Conservation (phyloP, 2,888 invertebrate genomes). For the Dendrolimus houi region DNA sequence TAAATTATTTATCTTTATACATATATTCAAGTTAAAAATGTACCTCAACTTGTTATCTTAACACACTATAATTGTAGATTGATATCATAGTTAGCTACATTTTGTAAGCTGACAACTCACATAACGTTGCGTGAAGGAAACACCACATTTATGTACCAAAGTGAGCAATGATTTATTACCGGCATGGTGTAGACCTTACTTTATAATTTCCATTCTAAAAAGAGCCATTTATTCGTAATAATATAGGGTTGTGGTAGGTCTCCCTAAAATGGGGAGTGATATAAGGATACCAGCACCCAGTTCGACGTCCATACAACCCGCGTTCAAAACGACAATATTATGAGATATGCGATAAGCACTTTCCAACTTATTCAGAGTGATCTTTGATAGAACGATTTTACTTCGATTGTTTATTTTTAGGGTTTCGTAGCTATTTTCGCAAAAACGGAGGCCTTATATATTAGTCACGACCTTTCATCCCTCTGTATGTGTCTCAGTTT, state of each 20-base stretch:
- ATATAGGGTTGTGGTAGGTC: not conserved
- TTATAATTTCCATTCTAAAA: not conserved
- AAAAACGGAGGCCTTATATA: no score
- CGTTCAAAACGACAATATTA: not conserved
- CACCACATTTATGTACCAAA: not conserved
- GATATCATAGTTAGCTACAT: not conserved
- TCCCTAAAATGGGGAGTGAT: not conserved
- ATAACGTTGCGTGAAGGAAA: not conserved
- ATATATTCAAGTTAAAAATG: no score
- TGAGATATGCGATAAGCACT: not conserved
- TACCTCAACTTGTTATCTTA: no score
- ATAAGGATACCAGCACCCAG: not conserved
- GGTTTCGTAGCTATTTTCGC: no score
- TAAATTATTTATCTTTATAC: no score
- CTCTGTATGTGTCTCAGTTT: no score
- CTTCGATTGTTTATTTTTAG: no score
- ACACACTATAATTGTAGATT: not conserved
- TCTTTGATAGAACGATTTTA: not conserved
- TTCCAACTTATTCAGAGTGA: not conserved
- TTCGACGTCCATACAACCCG: not conserved
- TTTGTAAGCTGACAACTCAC: not conserved
- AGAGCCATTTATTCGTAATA: not conserved
- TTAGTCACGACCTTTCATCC: no score
- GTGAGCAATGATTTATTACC: not conserved
- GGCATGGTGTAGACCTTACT: not conserved